Base-by-base conservation (phyloP, 2,888 invertebrate genomes). In the Lomographa bimaculata region DNA sequence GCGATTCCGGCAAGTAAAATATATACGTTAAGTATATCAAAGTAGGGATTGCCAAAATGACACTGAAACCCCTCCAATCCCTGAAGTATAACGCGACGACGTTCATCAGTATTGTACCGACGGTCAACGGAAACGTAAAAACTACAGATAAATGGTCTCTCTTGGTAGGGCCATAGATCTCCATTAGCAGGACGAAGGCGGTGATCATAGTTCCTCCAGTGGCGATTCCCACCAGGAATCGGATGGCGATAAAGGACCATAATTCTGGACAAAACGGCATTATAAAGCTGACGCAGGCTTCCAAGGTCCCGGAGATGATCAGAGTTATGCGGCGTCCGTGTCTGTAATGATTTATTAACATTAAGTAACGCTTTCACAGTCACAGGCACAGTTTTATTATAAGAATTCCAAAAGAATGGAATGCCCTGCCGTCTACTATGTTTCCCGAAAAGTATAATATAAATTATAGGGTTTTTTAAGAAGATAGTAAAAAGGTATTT, bases 191-290 rank as follows among this genome's bases (percentile, higher is more conserved):
- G 2, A 92, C 92, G 48, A 92, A 92, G 47, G 92, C 90, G 16
- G 93, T 92, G 14, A 94, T 91, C 92, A 95, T 94, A 0, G 93
- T 92, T 7, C 95, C 95, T 4, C 94, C 94, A 0, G 93, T 93
- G n/a, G 93, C 92, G 23, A 92, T 71, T 0, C 94, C 94, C 2
- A 91, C 89, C 18, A 94, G 62, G 61, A 94, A 93, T 26, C 94
- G 80, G 35, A 92, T 76, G 0, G 91, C 16, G 9, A 93, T 82
- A 60, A 94, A 93, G 5, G 50, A 39, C 64, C 62, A 76, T 48
- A 64, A 78, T 28, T 89, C 91, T 1, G 93, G 92, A 1, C 92
- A 91, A 38, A 93, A 81, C 0, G 94, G 92, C 16, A 93, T 91
- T 0, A 83, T 75, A n/a, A 93, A 79, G 7, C 94, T 93, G 6